Evolutionary conservation across 2,888 invertebrate species (phyloP).

Genomic region (Caenorhabditis uteleia): DNA sequence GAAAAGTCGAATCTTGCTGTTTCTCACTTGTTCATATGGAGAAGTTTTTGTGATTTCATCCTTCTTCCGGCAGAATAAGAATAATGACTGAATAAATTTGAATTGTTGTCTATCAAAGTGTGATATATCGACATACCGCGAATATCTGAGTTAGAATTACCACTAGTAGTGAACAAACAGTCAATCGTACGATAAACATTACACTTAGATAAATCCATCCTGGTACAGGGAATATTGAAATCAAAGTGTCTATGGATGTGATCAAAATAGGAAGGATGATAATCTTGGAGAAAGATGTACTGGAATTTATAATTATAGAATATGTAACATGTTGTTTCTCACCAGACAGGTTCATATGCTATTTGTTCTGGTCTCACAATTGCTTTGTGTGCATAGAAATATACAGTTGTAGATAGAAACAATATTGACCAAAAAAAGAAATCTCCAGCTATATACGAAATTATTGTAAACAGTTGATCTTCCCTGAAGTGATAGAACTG

Average conservation of each 20-base stretch:
- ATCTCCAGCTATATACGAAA: conserved; percentile 26
- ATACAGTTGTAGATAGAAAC: conserved; percentile 36
- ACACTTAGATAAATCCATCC: conserved; percentile 15
- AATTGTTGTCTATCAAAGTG: not conserved
- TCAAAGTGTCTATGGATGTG: conserved; percentile 32
- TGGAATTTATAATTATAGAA: conserved; percentile 5
- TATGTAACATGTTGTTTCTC: not conserved
- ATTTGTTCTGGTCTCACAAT: conserved; percentile 41
- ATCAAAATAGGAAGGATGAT: conserved; percentile 31
- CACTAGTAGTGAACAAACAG: conserved; percentile 22
- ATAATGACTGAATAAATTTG: conserved; percentile 15
- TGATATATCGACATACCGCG: conserved; percentile 23
- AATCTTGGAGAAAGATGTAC: conserved; percentile 24
- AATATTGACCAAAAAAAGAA: conserved; percentile 45
- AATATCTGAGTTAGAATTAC: conserved; percentile 30
- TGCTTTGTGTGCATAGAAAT: conserved; percentile 39
- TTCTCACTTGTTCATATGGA: conserved; percentile 31
- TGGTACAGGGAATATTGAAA: conserved; percentile 23
- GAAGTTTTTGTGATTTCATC: conserved; percentile 31
- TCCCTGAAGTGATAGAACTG: conserved; percentile 7
- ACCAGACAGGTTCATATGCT: conserved; percentile 40
- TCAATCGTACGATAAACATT: conserved; percentile 16
- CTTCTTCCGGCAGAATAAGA: conserved; percentile 28
- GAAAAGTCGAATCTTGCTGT: conserved; percentile 27
- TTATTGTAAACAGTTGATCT: conserved; percentile 29